phyloP scores from a whole-genome alignment of 2,113 vertebrate genomes.

The Vidua chalybeata region DNA sequence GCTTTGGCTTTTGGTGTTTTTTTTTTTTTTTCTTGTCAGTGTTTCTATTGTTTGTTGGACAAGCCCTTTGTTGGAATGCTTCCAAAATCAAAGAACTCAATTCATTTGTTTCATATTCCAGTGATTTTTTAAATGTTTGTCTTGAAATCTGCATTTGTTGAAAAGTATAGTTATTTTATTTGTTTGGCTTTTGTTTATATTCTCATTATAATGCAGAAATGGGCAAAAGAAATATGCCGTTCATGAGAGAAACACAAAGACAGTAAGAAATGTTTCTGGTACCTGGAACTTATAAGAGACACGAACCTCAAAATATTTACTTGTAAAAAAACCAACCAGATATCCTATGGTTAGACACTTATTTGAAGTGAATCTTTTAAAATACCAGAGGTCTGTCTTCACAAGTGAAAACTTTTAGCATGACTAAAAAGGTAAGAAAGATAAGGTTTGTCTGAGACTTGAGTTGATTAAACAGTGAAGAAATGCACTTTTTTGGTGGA shows the following conservation, averaged over 20 bases:
- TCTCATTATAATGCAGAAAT: neutral
- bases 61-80: neutral
- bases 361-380: neutral
- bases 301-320: neutral
- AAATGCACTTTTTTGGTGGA: neutral
- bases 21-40: neutral
- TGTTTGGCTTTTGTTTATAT: neutral
- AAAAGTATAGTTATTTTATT: neutral
- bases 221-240: neutral
- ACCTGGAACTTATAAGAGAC: neutral
- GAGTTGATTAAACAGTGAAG: neutral
- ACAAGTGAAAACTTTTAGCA: neutral
- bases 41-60: neutral
- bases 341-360: neutral
- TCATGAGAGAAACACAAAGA: neutral
- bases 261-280: neutral
- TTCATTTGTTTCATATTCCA: neutral
- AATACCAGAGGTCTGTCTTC: neutral
- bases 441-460: neutral
- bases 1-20: neutral
- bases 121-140: neutral
- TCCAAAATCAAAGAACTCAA: neutral
- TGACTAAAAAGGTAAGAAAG: neutral
- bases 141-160: neutral
- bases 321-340: neutral